phyloP scores from a whole-genome alignment of 2,113 vertebrate species.

The Oxyura jamaicensis region DNA sequence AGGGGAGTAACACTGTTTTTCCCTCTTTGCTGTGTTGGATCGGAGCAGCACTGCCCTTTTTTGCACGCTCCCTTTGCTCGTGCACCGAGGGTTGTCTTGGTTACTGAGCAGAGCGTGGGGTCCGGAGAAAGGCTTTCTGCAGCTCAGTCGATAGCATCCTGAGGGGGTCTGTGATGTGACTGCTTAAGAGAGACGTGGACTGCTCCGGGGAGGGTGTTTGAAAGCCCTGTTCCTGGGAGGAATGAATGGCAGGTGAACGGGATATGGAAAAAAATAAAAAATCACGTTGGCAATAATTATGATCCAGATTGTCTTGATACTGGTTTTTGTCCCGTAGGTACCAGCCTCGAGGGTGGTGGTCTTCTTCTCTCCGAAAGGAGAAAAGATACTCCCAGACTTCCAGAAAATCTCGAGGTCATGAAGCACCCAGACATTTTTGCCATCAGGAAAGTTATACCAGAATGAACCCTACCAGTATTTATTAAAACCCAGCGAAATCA shows the following conservation, averaged over 20 bases:
- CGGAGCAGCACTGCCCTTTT: neutral
- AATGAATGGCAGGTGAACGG: neutral
- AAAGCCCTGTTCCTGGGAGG: neutral
- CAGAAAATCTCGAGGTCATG: neutral
- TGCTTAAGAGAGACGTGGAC: neutral
- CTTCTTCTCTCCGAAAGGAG: neutral
- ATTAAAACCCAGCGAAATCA: neutral
- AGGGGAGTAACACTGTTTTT: neutral
- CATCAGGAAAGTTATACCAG: neutral
- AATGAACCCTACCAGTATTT: accelerated
- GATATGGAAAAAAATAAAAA: neutral
- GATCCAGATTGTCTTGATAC: neutral
- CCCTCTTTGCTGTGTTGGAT: neutral
- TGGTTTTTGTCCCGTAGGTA: neutral
- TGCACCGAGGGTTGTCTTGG: neutral
- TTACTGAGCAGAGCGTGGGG: neutral
- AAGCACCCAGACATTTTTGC: neutral
- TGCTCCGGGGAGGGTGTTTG: neutral
- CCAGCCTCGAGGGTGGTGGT: neutral
- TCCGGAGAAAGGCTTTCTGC: neutral
- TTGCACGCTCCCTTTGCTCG: neutral
- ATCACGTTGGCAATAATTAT: neutral
- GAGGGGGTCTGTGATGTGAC: neutral
- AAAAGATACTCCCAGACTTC: neutral
- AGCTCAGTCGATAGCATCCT: neutral